Base-by-base conservation (phyloP, 2,888 invertebrate genomes). In the Catonia carolina region DNA sequence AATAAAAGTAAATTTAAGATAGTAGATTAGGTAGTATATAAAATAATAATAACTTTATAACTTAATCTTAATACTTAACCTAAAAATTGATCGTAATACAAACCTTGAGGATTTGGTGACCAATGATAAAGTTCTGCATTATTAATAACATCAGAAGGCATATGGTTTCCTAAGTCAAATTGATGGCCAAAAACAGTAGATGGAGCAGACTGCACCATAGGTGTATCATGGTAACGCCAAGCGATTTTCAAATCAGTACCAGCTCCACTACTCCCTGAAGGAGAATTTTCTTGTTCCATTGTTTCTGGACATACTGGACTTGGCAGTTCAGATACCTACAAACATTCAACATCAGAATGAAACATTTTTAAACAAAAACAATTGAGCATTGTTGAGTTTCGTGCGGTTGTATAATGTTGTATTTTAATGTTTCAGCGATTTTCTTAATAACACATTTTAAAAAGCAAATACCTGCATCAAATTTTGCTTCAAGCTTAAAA, bases 221-320 rank as follows among this genome's bases (percentile, higher is more conserved):
- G 80, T 63, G 89, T 77, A 61, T 88, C 84, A 69, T 89, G 85
- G 72, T 94, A 94, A 58, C 93, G 77, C 88, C 93, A 94, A 1
- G 94, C 94, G 70, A 94, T 94, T 70, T 85, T 85, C 82, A 94
- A 83, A 64, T 85, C 82, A 62, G 80, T 78, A 35, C 74, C 68
- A 58, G 48, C n/a, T 1, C 15, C 14, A n/a, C 55, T 36, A 15
- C 53, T 45, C 4, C 23, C 12, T 7, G 20, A 33, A 2, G 41
- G n/a, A 31, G 18, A 47, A 5, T 37, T 3, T 6, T 47, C 20
- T 7, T 49, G 14, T 23, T 53, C 36, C 14, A 36, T 17, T 23
- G 22, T 18, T 1, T 60, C 73, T 53, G 77, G 73, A 59, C 66
- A 66, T 47, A 69, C 64, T 39, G 79, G 78, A 22, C 82, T 80